Conservation (phyloP, 1,140 invertebrate genomes). For the Bombyx mandarina region DNA sequence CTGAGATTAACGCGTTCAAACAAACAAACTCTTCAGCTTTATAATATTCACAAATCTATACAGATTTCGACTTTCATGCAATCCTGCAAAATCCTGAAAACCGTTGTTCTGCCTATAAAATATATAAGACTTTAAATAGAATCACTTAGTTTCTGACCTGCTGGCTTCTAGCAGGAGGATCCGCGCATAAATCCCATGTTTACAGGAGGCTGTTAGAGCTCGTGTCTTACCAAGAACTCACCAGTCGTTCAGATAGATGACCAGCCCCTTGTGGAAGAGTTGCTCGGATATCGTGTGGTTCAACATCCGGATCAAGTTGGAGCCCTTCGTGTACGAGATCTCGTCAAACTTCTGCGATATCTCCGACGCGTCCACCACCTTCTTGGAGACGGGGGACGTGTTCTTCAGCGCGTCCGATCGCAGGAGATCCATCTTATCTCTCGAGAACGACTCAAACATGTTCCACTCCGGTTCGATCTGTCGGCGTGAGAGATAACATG, state of each 20-base stretch:
- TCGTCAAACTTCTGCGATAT: constrained; percentile 88
- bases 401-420: constrained; percentile 79
- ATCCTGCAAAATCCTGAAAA: too few relatives aligned
- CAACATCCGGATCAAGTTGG: constrained; percentile 86
- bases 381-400: constrained; percentile 79
- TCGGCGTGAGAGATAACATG: background rate
- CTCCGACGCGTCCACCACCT: constrained; percentile 80
- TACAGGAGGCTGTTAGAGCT: too few relatives aligned
- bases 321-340: constrained; percentile 91
- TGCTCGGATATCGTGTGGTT: constrained; percentile 80
- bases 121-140: too few relatives aligned
- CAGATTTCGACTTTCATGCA: too few relatives aligned
- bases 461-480: constrained; percentile 78
- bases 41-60: too few relatives aligned
- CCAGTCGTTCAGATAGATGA: constrained; percentile 73
- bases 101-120: too few relatives aligned
- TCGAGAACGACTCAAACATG: constrained; percentile 83
- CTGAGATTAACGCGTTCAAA: too few relatives aligned
- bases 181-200: too few relatives aligned
- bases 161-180: too few relatives aligned
- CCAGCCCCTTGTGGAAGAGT: constrained; percentile 78
- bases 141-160: too few relatives aligned
- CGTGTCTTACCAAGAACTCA: constrained; percentile 21
- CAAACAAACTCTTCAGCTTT: too few relatives aligned
- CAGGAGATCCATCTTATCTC: constrained; percentile 82